Evolutionary conservation across 1,140 invertebrate genomes (phyloP).

Genomic region (Drosophila lacertosa): DNA sequence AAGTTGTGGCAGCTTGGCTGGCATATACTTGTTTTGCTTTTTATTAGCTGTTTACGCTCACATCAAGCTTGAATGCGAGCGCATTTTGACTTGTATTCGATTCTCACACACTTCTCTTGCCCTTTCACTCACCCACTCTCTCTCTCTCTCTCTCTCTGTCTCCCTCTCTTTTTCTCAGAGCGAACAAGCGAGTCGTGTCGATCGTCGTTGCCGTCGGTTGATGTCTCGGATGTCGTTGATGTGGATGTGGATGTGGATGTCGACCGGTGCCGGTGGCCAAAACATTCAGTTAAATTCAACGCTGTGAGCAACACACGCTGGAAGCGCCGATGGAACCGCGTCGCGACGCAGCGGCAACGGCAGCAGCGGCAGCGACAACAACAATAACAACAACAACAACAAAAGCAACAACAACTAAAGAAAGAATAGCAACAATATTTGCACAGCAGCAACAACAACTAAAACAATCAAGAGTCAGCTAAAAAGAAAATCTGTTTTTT

Average conservation of each 20-base stretch:
- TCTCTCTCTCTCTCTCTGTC: constrained; percentile 20
- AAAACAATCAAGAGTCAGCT: constrained; percentile 35
- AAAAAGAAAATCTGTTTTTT: constrained; percentile 50
- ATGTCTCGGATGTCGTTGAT: constrained; percentile 48
- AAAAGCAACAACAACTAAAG: constrained; percentile 13
- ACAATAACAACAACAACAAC: constrained; percentile 25
- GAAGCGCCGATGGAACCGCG: constrained; percentile 54
- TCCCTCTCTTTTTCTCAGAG: constrained; percentile 20
- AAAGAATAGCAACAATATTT: constrained; percentile 21
- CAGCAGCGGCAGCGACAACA: constrained; percentile 47
- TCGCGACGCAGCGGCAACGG: constrained; percentile 50
- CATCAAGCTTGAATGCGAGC: constrained; percentile 19
- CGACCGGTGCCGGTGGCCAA: constrained; percentile 53
- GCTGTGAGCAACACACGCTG: constrained; percentile 71
- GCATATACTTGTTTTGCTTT: constrained; percentile 6
- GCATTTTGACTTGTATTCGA: constrained; percentile 29
- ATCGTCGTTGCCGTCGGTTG: constrained; percentile 57
- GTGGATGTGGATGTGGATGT: constrained; percentile 40
- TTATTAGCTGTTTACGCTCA: constrained; percentile 36
- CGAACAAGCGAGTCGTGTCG: constrained; percentile 46
- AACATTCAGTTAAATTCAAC: constrained; percentile 66
- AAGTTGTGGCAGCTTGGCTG: neutral
- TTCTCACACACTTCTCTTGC: constrained; percentile 23
- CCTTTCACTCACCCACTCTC: constrained; percentile 12
- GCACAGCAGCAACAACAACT: neutral